These are phyloP conservation scores for Mustelus asterias DNA, from an alignment of 2,113 vertebrate species.

Conservation along the genomic window DNA sequence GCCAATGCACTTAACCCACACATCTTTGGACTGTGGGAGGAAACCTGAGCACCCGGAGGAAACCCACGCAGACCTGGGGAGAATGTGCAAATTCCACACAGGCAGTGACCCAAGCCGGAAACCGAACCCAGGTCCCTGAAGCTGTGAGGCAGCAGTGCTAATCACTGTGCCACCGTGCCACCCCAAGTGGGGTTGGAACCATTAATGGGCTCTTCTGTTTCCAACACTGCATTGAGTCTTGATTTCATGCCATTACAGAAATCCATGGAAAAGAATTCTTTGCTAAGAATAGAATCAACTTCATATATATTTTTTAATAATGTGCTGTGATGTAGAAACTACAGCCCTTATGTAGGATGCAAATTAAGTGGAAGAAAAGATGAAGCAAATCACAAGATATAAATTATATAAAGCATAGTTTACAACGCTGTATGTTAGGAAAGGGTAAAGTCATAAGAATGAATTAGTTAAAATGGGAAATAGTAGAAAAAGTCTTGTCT, in stretches of 20 bases:
- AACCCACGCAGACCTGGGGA: too few relatives aligned
- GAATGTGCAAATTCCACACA: too few relatives aligned
- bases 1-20: too few relatives aligned
- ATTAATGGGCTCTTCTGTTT: neutral
- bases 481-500: neutral
- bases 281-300: neutral
- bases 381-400: neutral
- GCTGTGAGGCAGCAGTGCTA: too few relatives aligned
- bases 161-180: too few relatives aligned
- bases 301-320: neutral
- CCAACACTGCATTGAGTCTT: neutral
- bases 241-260: neutral
- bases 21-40: too few relatives aligned
- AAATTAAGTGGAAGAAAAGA: neutral
- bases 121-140: too few relatives aligned
- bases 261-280: neutral
- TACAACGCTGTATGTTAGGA: neutral
- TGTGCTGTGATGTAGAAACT: too few relatives aligned
- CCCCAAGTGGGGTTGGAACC: neutral
- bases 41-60: too few relatives aligned
- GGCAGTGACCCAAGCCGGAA: too few relatives aligned
- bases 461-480: neutral
- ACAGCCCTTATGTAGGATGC: neutral
- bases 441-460: neutral
- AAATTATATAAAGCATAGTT: neutral